Evolutionary conservation across 2,888 invertebrate genomes (phyloP), one percentile per base, ranked within the genome.

Genomic region (Gastrophysa polygoni): DNA sequence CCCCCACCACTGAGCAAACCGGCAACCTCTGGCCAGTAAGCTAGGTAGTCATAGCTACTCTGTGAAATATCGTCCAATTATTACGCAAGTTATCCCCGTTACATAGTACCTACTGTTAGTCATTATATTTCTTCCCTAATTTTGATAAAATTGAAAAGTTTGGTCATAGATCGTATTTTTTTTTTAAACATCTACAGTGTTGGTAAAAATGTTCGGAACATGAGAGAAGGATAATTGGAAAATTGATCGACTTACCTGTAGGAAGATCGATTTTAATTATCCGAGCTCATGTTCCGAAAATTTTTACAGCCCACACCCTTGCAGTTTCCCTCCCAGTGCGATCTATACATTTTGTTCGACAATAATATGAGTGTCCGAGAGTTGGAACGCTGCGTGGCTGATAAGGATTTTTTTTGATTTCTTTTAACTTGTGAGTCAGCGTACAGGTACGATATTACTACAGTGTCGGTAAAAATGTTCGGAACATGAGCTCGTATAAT

Each of bases 201-300:
- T 8, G 18, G 44, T 16, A 44, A 47, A 47, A 43, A 47, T 14
- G 47, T 47, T 47, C 47, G 47, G 47, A 47, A 47, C 21, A 47
- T 47, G 47, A 47, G 18, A 5, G 18, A 47, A 47, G 47, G 17
- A 47, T 47, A 47, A 47, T 47, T 47, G 17, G 21, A 16, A 47
- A 21, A 47, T 18, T n/a, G n/a, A n/a, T n/a, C n/a, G n/a, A n/a
- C n/a, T n/a, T n/a, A n/a, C n/a, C n/a, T n/a, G n/a, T n/a, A n/a
- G n/a, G n/a, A n/a, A n/a, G n/a, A n/a, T n/a, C n/a, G n/a, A n/a
- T n/a, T n/a, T n/a, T n/a, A n/a, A 47, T 47, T 47, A 47, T 47
- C 17, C 47, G 47, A 47, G 17, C 17, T 47, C 47, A 17, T 18
- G 21, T 47, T 47, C 47, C 47, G n/a, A 10, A 38, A n/a, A n/a